Conservation (phyloP, 2,113 vertebrate species). For the Jaculus jaculus region DNA sequence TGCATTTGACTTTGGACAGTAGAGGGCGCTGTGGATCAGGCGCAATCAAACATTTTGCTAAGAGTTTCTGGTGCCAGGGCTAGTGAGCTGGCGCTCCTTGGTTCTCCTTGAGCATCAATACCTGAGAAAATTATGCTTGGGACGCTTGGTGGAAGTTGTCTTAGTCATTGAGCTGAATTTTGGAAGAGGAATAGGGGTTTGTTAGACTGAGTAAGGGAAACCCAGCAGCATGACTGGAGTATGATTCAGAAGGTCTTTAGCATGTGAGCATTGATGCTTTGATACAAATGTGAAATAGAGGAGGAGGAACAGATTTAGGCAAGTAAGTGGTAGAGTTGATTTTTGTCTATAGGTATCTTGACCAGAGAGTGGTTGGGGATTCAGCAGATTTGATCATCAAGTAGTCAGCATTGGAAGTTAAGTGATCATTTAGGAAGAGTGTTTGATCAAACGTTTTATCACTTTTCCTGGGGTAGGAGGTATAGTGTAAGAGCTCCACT, state of each 20-base stretch:
- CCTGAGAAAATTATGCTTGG: conserved; percentile 30
- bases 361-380: not conserved
- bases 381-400: not conserved
- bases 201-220: not conserved
- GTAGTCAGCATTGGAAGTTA: not conserved
- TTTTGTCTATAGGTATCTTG: not conserved
- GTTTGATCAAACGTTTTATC: not conserved
- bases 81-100: too few relatives aligned
- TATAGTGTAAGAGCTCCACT: not conserved
- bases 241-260: conserved; percentile 33
- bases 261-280: not conserved
- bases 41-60: too few relatives aligned
- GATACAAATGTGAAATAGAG: not conserved
- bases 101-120: too few relatives aligned
- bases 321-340: not conserved
- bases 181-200: not conserved
- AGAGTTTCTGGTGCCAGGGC: too few relatives aligned
- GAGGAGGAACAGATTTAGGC: conserved; percentile 5
- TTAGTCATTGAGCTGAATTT: not conserved
- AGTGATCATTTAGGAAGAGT: not conserved
- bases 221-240: too few relatives aligned
- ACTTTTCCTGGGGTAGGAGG: not conserved
- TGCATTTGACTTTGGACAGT: too few relatives aligned
- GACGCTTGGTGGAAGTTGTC: not conserved
- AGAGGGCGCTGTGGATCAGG: too few relatives aligned